phyloP scores from a whole-genome alignment of 2,888 invertebrate species.

The Scaptomyza parva region DNA sequence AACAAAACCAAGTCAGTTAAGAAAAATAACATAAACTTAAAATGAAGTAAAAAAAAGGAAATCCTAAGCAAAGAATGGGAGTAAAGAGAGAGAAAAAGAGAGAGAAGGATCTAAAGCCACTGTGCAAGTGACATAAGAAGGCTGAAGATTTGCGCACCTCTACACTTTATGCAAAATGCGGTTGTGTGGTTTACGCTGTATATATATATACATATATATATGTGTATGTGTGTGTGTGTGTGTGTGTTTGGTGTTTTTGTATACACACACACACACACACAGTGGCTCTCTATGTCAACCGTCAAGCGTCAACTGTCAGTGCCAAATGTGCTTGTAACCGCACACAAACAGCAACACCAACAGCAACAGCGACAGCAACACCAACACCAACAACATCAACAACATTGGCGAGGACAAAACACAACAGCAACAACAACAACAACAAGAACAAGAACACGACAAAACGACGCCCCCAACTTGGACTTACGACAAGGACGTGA shows the following conservation, averaged over 20 bases:
- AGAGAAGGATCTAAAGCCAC: slow-evolving; percentile 34
- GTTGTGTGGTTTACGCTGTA: slow-evolving; percentile 33
- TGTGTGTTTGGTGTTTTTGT: slow-evolving; percentile 12
- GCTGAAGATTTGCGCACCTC: slow-evolving; percentile 63
- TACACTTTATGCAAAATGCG: slow-evolving; percentile 62
- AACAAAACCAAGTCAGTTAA: slow-evolving; percentile 6
- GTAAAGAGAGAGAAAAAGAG: not conserved
- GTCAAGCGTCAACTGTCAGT: slow-evolving; percentile 82
- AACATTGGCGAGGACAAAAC: slow-evolving; percentile 41
- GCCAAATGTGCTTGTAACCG: slow-evolving; percentile 81
- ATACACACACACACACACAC: slow-evolving; percentile 43
- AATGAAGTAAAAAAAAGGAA: slow-evolving; percentile 5
- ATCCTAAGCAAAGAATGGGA: not conserved
- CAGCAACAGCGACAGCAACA: too few species aligned
- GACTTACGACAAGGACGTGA: slow-evolving; percentile 78
- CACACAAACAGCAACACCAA: slow-evolving; percentile 60
- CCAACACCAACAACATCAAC: slow-evolving; percentile 35
- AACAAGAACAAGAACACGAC: slow-evolving; percentile 20
- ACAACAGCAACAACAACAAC: slow-evolving; percentile 29
- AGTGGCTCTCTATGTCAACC: slow-evolving; percentile 76
- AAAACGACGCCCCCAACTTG: slow-evolving; percentile 65
- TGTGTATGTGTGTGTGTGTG: slow-evolving; percentile 15
- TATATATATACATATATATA: slow-evolving; percentile 18
- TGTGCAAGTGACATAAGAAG: slow-evolving; percentile 65
- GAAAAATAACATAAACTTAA: slow-evolving; percentile 29